Evolutionary conservation across 2,888 invertebrate genomes (phyloP).

Genomic region (Mythimna ferrago): DNA sequence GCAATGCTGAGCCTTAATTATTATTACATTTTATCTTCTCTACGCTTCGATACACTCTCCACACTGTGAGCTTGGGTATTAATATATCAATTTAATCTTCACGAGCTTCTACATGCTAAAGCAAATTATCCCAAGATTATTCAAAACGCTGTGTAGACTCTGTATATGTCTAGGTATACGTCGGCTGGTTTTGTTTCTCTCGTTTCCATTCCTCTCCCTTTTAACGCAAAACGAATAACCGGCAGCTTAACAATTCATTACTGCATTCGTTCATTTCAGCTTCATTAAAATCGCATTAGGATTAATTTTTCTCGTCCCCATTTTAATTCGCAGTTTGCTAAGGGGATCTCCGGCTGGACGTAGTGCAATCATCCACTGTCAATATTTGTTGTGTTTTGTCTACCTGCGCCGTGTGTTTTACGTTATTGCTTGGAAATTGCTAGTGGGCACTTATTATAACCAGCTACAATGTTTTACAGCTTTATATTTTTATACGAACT

Average conservation of each 20-base stretch:
- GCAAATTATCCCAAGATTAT: conserved; percentile 60
- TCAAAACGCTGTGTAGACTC: conserved; percentile 52
- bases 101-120: conserved; percentile 65
- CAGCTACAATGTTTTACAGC: conserved; percentile 47
- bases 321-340: conserved; percentile 89
- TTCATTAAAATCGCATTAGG: conserved; percentile 91
- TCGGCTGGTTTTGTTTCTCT: conserved; percentile 68
- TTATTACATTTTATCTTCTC: conserved; percentile 87
- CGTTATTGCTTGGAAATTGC: conserved; percentile 70
- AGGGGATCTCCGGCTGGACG: conserved; percentile 86
- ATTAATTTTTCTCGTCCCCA: conserved; percentile 90
- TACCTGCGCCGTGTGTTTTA: conserved; percentile 82
- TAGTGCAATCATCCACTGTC: conserved; percentile 88
- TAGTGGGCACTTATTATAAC: conserved; percentile 60
- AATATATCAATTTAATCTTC: conserved; percentile 69
- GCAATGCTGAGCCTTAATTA: conserved; percentile 86
- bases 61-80: conserved; percentile 64
- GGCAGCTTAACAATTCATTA: conserved; percentile 88
- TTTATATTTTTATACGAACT: conserved; percentile 46
- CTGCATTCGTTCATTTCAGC: conserved; percentile 88
- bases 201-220: conserved; percentile 73
- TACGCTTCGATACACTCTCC: conserved; percentile 74
- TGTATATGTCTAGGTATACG: conserved; percentile 12
- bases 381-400: conserved; percentile 86
- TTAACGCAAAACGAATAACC: conserved; percentile 82